These are phyloP conservation scores for Sarcophaga peregrina DNA, from an alignment of 1,140 invertebrate genomes.

Conservation along the genomic window DNA sequence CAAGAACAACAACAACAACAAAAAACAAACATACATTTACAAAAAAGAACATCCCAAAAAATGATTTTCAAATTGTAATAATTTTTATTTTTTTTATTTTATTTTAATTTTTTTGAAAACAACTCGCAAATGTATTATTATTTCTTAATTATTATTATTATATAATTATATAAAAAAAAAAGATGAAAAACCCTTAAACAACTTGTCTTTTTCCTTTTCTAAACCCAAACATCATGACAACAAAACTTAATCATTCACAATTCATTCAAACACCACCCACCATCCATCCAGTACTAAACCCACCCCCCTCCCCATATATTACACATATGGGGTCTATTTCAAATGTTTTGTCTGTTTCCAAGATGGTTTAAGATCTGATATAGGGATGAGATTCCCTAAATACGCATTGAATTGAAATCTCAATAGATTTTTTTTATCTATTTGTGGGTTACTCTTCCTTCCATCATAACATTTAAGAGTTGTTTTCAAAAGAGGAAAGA, in stretches of 20 bases:
- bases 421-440: too few species aligned
- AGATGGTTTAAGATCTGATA: not conserved
- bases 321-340: not conserved
- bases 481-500: not conserved
- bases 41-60: conserved; percentile 32
- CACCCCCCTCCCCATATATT: not conserved
- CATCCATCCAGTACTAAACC: not conserved
- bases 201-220: conserved; percentile 26
- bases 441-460: too few species aligned
- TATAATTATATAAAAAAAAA: conserved; percentile 45
- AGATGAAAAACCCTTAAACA: conserved; percentile 37
- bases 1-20: conserved; percentile 46
- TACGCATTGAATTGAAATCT: too few species aligned
- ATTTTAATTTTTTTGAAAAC: conserved; percentile 42
- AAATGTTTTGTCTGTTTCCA: not conserved
- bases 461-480: not conserved
- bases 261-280: not conserved
- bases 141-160: conserved; percentile 46
- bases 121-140: conserved; percentile 48
- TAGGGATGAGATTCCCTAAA: too few species aligned
- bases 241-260: conserved; percentile 18
- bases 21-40: conserved; percentile 27
- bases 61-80: conserved; percentile 43
- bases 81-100: conserved; percentile 46
- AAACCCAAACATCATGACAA: not conserved